These are phyloP conservation scores for Plecturocebus donacophilus DNA, from an alignment of 2,113 vertebrate genomes.

Conservation along the genomic window DNA sequence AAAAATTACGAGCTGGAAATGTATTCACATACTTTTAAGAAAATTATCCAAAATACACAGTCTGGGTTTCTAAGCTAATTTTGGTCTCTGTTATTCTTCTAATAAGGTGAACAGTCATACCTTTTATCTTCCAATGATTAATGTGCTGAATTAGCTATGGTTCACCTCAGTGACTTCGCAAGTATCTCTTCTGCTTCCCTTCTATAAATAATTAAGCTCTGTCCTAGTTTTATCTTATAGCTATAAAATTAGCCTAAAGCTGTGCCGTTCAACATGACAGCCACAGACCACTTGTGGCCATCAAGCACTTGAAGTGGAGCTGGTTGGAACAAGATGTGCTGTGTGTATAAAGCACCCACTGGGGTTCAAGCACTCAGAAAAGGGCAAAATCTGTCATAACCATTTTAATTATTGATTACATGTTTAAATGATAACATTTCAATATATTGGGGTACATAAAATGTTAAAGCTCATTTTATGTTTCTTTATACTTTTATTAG, in stretches of 20 bases:
- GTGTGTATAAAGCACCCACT: neutral
- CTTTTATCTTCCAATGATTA: conserved; percentile 2
- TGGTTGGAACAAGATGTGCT: neutral
- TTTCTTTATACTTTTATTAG: conserved; percentile 7
- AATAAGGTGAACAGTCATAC: neutral
- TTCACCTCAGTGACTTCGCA: neutral
- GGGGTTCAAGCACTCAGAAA: neutral
- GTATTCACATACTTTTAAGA: neutral
- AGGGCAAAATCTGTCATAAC: neutral
- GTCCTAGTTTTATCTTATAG: conserved; percentile 15
- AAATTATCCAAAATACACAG: neutral
- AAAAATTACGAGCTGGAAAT: neutral
- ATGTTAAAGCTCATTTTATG: neutral
- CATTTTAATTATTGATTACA: neutral
- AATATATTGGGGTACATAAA: neutral
- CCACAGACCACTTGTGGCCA: neutral
- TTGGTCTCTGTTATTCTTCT: conserved; percentile 14
- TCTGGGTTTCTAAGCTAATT: neutral
- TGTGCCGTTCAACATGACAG: neutral
- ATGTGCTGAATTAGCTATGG: neutral
- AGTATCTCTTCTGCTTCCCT: neutral
- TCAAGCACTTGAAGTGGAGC: neutral
- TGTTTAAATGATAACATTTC: neutral
- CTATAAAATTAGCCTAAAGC: conserved; percentile 32
- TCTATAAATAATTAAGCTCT: conserved; percentile 40